Conservation (phyloP, 2,888 invertebrate genomes). For the Papilio demoleus region DNA sequence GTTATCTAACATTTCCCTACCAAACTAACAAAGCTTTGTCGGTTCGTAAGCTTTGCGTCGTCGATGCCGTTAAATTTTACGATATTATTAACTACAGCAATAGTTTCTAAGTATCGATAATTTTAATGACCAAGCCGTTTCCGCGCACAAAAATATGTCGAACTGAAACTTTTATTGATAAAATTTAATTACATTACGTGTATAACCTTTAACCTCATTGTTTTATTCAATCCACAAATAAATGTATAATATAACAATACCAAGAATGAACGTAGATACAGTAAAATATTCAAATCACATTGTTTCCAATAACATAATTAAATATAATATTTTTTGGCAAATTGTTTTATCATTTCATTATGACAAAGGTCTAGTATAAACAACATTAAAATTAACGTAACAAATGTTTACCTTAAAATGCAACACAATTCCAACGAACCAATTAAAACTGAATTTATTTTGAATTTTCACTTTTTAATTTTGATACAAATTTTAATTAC, state of each 20-base stretch:
- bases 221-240: not conserved
- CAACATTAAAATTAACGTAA: not conserved
- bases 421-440: not conserved
- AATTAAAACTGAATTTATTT: not conserved
- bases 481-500: not conserved
- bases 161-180: slow-evolving; percentile 41
- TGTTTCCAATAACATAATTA: not conserved
- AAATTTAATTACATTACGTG: slow-evolving; percentile 20
- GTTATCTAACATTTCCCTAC: not conserved
- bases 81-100: slow-evolving; percentile 33
- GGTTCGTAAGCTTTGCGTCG: slow-evolving; percentile 11
- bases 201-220: slow-evolving; percentile 35
- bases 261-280: not conserved
- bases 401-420: slow-evolving; percentile 11
- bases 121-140: slow-evolving; percentile 45
- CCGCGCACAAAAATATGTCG: slow-evolving; percentile 42
- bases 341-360: not conserved
- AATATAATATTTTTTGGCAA: not conserved
- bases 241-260: not conserved
- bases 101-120: slow-evolving; percentile 46
- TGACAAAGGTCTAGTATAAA: not conserved
- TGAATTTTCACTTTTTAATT: slow-evolving; percentile 26
- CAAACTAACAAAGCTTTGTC: slow-evolving; percentile 2
- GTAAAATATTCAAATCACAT: not conserved
- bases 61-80: slow-evolving; percentile 38